Evolutionary conservation across 2,797 vertebrate genomes (phyloP), one percentile per base, ranked within the genome.

Genomic region (Oreonectes daqikongensis): DNA sequence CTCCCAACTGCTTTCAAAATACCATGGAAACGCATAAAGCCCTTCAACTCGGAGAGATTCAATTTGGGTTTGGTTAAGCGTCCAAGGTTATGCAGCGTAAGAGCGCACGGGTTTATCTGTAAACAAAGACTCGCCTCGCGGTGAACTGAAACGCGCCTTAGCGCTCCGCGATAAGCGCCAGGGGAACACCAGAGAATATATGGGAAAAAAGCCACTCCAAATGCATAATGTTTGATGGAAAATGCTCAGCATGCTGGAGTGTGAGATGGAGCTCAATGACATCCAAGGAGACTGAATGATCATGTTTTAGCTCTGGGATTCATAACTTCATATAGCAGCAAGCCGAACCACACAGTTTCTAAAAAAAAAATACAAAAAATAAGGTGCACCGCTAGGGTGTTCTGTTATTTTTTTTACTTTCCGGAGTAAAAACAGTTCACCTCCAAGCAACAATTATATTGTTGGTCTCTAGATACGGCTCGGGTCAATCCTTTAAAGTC

Each of bases 1-100:
- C 48, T 70, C 68, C 26, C 35, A 67, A 40, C 48, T 30, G 60
- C 60, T 46, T 17, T n/a, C 20, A 46, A 44, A 69, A 55, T 20
- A 52, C 38, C 71, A 53, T n/a, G 42, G 64, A 60, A 73, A 60
- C 40, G 5, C 28, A 46, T 22, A 68, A 76, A 76, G 64, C 64
- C 40, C n/a, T 60, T 68, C 38, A 28, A n/a, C 74, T 48, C 20
- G 1, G 40, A 3, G 9, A 42, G 22, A 52, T 69, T 52, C 55
- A 53, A 18, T 69, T 46, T 4, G 15, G 22, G 70, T 30, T 61
- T 74, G 24, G 63, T 69, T 28, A 63, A 61, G 75, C 64, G 0
- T 50, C 35, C 17, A 44, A 32, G 44, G 70, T 79, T 68, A 61
- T 69, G 71, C 67, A 50, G 61, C 14, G 18, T 48, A 26, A 66